These are phyloP conservation scores for Epinephelus cyanopodus DNA, from an alignment of 2,113 vertebrate genomes.

Conservation along the genomic window DNA sequence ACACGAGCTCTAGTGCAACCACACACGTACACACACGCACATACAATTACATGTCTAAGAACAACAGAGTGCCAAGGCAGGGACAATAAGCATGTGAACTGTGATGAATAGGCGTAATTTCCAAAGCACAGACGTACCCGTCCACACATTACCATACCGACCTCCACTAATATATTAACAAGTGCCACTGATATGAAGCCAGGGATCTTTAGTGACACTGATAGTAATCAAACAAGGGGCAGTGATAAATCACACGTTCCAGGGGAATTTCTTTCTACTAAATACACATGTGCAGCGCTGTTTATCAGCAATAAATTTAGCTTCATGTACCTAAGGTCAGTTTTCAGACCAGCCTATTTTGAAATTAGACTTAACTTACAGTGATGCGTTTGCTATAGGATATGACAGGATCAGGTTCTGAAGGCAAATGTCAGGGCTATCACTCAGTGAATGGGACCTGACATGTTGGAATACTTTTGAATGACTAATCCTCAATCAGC, in stretches of 20 bases:
- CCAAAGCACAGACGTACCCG: not conserved
- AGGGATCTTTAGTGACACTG: not conserved
- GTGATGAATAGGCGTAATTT: slow-evolving; percentile 40
- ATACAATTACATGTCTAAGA: slow-evolving; percentile 1
- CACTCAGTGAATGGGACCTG: no score
- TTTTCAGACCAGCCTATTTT: not conserved
- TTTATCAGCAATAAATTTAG: not conserved
- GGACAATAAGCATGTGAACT: slow-evolving; percentile 41
- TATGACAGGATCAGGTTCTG: not conserved
- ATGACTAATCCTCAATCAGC: not conserved
- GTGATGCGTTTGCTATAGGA: not conserved
- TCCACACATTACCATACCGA: not conserved
- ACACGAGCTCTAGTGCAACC: slow-evolving; percentile 29
- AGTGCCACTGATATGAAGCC: slow-evolving; percentile 6
- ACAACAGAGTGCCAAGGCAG: slow-evolving; percentile 26
- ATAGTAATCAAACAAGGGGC: slow-evolving; percentile 5
- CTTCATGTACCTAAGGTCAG: not conserved
- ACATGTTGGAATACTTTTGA: not conserved
- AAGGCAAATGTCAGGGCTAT: not conserved
- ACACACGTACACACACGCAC: not conserved
- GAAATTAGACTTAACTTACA: not conserved
- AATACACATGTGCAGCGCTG: not conserved
- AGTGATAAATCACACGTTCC: slow-evolving; percentile 14
- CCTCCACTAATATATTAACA: slow-evolving; percentile 25
- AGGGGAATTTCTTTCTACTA: not conserved